Conservation (phyloP, 1,140 invertebrate genomes). For the Neodiprion virginianus region DNA sequence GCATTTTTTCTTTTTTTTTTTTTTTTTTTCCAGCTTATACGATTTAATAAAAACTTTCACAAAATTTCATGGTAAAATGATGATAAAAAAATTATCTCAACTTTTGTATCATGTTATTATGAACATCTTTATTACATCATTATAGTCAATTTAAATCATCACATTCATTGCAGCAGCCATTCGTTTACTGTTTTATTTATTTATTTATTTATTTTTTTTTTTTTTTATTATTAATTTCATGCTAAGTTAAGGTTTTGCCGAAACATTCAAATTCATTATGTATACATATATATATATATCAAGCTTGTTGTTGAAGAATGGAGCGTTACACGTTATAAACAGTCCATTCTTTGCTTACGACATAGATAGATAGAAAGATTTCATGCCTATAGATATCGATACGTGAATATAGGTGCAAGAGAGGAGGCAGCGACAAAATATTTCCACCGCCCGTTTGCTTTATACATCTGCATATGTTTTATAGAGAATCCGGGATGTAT, state of each 20-base stretch:
- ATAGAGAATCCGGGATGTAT: no score
- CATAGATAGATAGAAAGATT: not conserved
- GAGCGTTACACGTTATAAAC: slow-evolving; percentile 7
- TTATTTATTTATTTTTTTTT: no score
- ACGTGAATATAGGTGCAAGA: not conserved
- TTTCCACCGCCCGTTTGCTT: no score
- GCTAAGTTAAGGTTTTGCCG: slow-evolving; percentile 40
- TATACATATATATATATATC: not conserved
- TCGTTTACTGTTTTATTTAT: not conserved
- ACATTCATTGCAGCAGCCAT: not conserved
- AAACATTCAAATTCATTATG: slow-evolving; percentile 42
- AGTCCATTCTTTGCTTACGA: slow-evolving; percentile 1
- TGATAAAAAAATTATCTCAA: not conserved
- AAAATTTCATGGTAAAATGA: not conserved
- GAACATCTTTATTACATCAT: slow-evolving; percentile 12
- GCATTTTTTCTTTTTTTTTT: slow-evolving; percentile 24
- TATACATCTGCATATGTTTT: no score
- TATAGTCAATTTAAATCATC: not conserved
- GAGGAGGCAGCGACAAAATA: no score
- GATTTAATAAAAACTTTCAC: not conserved
- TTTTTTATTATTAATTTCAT: not conserved
- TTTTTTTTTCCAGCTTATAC: not conserved
- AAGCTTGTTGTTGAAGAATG: not conserved
- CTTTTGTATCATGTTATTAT: not conserved
- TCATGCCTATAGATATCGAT: not conserved